A percentile compares a stretch with the other conserved stretches of the same genome.
Evolutionary conservation across 2,113 vertebrate genomes (phyloP).

Genomic region (Illadopsis cleaveri): DNA sequence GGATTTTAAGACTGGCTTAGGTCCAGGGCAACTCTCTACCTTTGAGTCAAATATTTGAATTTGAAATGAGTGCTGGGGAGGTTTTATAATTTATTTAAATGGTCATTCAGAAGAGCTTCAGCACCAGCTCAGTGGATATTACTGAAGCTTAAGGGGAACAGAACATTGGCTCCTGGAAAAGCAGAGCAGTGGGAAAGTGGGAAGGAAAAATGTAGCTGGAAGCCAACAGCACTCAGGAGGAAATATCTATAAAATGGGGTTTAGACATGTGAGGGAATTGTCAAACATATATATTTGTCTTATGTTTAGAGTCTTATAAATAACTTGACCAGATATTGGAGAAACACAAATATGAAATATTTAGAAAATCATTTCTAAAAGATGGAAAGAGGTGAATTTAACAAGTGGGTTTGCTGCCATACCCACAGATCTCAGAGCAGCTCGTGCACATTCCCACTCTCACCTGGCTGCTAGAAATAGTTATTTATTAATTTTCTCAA

Average conservation of each 20-base stretch:
- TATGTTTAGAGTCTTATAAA: background rate
- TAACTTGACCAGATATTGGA: background rate
- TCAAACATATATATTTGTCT: background rate
- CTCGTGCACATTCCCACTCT: background rate
- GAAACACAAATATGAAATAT: background rate
- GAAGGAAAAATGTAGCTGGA: background rate
- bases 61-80: slow-evolving; percentile 68
- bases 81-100: slow-evolving; percentile 60
- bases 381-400: background rate
- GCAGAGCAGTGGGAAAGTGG: background rate
- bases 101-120: slow-evolving; percentile 47
- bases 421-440: background rate
- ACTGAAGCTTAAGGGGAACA: background rate
- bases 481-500: background rate
- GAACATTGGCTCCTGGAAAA: slow-evolving; percentile 36
- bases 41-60: slow-evolving; percentile 61
- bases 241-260: background rate
- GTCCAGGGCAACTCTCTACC: slow-evolving; percentile 47
- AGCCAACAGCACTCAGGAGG: background rate
- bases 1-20: slow-evolving; percentile 38
- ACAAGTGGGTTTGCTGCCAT: background rate
- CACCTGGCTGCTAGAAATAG: background rate
- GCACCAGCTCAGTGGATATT: background rate
- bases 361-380: background rate
- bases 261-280: background rate